Base-by-base conservation (phyloP, 1,140 invertebrate genomes). In the Idris sp. region DNA sequence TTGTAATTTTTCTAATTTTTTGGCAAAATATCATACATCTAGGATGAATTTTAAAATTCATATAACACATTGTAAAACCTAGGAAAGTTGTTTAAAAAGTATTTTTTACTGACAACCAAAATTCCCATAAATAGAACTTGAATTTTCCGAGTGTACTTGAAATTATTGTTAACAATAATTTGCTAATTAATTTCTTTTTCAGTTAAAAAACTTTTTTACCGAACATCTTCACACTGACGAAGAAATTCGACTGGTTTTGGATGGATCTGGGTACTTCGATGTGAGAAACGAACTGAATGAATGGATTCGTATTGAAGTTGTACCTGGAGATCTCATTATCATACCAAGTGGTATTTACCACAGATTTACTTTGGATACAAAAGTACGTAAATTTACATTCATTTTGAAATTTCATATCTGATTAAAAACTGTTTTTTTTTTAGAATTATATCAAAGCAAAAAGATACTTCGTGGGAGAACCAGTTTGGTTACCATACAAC, bases 211-310 rank as follows among this genome's bases (percentile, higher is more conserved):
- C 4, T 99, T 99, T 85, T 98, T 92, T 79, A 91, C 90, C 4
- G 98, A 99, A 84, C 98, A 99, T 88, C 88, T 99, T 35, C 98
- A 99, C 82, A 94, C 94, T 1, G 98, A 99, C 89, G 98, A 99
- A 84, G 98, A 99, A 89, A 98, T 99, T 73, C 92, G 98, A 40
- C 91, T 96, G 36, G 88, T 96, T 40, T 56, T 96, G 11, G 93
- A 93, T 46, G 97, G 96, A 16, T 94, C 92, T 38, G 97, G 98
- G 0, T 99, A 98, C 86, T 99, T 99, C 88, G 98, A 99, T 89
- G 96, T 99, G 0, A 89, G 98, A 40, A 93, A 97, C 87, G 87
- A 83, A 14, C 80, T 92, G n/a, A 97, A 99, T 81, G 85, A 93
- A 36, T 99, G 98, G 98, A 95, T 99, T 48, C 91, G 98, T 11